Percentiles rank a stretch among this genome's conserved stretches.
Evolutionary conservation across 2,888 invertebrate genomes (phyloP).

Genomic region (Matsumyia berberina): DNA sequence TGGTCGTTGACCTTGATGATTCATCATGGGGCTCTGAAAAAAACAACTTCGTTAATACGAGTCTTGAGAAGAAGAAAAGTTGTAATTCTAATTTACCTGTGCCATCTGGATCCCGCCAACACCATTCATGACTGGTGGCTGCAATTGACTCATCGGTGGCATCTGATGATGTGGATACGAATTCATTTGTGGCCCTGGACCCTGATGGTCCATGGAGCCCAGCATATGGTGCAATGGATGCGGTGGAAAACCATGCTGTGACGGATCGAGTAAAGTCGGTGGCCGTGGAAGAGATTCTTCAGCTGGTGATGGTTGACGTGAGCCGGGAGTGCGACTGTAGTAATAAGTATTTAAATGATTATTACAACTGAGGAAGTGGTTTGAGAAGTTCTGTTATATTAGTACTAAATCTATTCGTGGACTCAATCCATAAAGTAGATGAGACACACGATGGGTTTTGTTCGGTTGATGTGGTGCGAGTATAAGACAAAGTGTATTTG

Average conservation of each 20-base stretch:
- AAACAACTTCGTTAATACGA: too few relatives aligned
- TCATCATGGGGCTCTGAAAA: constrained; percentile 84
- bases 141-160: constrained; percentile 83
- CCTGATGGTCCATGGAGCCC: constrained; percentile 82
- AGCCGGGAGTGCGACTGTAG: constrained; percentile 93
- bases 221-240: constrained; percentile 85
- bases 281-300: constrained; percentile 87
- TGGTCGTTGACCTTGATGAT: constrained; percentile 83
- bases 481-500: neutral
- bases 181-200: constrained; percentile 80
- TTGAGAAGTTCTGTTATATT: constrained; percentile 54
- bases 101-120: constrained; percentile 84
- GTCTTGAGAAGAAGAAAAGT: too few relatives aligned
- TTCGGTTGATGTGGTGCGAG: constrained; percentile 40
- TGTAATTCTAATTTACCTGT: constrained; percentile 79
- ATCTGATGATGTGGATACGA: constrained; percentile 84
- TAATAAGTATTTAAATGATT: constrained; percentile 67
- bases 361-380: constrained; percentile 69
- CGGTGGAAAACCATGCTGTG: constrained; percentile 82
- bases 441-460: constrained; percentile 44
- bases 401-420: constrained; percentile 65
- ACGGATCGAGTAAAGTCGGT: constrained; percentile 83
- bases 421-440: constrained; percentile 40
- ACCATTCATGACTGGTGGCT: constrained; percentile 84
- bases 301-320: constrained; percentile 96